Percentiles rank a stretch among this genome's conserved stretches.
phyloP scores from a whole-genome alignment of 1,140 invertebrate species.

The Saccostrea glomerata region DNA sequence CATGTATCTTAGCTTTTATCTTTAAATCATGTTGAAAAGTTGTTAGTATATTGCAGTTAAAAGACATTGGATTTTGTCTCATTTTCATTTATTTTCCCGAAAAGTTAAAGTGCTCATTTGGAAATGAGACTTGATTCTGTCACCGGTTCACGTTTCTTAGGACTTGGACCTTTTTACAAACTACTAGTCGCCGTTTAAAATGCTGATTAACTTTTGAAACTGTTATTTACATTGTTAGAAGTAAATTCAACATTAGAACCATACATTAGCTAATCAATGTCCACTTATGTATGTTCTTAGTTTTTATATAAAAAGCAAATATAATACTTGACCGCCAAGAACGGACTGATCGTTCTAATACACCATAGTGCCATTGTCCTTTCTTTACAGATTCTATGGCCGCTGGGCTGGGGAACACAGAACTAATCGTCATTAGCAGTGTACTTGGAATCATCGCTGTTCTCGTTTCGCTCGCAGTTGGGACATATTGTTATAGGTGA shows the following conservation, averaged over 20 bases:
- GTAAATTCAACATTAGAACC: neutral
- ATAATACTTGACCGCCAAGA: neutral
- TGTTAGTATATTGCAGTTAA: no score
- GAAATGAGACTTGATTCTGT: no score
- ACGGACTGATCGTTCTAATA: neutral
- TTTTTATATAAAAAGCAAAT: neutral
- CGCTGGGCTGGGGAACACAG: conserved; percentile 10
- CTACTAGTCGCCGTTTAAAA: no score
- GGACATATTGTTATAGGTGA: conserved; percentile 8
- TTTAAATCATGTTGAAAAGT: no score
- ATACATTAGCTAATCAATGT: neutral
- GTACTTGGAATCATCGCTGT: neutral
- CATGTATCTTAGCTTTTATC: no score
- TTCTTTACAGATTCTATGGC: conserved; percentile 10
- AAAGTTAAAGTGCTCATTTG: no score
- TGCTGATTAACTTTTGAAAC: no score
- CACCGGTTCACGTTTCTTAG: no score
- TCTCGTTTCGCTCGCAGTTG: neutral
- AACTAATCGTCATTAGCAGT: neutral
- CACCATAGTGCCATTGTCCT: neutral
- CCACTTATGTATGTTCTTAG: neutral
- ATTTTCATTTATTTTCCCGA: no score
- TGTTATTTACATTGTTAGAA: no score
- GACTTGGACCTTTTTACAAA: no score
- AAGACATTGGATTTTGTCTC: no score